A percentile compares a stretch with the other conserved stretches of the same genome.
These are phyloP conservation scores for Zosterops lateralis DNA, from an alignment of 2,113 vertebrate genomes.

Conservation along the genomic window DNA sequence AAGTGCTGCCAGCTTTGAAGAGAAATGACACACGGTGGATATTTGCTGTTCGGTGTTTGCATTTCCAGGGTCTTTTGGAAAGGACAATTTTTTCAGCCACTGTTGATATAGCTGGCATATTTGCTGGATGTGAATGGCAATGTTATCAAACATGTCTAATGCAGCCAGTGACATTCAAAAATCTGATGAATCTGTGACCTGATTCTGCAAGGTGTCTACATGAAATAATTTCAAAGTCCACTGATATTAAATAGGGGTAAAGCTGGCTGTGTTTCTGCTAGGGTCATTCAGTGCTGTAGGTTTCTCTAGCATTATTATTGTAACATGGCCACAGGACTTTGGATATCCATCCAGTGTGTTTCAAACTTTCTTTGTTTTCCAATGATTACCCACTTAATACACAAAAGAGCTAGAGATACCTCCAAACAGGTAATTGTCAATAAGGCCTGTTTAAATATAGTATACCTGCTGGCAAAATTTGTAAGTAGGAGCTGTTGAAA, in stretches of 20 bases:
- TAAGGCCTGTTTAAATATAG: neutral
- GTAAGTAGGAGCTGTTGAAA: neutral
- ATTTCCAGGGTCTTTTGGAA: constrained; percentile 8
- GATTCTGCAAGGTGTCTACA: neutral
- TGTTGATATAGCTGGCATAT: neutral
- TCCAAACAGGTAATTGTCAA: neutral
- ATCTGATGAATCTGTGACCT: neutral
- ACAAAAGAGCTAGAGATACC: neutral
- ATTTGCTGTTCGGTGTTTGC: constrained; percentile 31
- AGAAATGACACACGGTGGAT: neutral
- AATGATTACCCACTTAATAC: neutral
- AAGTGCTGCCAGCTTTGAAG: constrained; percentile 30
- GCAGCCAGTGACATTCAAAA: constrained; percentile 39
- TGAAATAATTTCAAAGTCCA: neutral
- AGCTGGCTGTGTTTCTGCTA: neutral
- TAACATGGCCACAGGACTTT: neutral
- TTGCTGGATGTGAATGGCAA: neutral
- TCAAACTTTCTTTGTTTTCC: neutral
- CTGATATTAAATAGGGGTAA: neutral
- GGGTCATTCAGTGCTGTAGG: neutral
- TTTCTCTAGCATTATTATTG: neutral
- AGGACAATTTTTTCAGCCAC: neutral
- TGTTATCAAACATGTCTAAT: neutral
- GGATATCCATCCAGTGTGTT: neutral
- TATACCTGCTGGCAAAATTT: neutral